Percentiles rank a stretch among this genome's conserved stretches.
These are phyloP conservation scores for Druceiella hillmani DNA, from an alignment of 2,888 invertebrate species.

Conservation along the genomic window DNA sequence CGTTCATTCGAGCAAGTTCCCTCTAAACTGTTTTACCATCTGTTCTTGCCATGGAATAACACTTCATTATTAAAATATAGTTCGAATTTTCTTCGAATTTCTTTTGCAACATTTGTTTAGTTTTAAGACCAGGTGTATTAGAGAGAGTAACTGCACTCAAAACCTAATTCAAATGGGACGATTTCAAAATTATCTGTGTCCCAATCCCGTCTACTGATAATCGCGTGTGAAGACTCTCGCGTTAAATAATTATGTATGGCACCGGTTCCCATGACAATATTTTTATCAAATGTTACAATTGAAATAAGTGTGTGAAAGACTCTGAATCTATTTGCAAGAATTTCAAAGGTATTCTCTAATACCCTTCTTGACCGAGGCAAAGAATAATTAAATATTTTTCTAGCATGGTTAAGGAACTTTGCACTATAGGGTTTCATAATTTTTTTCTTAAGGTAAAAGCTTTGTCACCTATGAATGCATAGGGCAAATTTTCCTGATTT, in stretches of 20 bases:
- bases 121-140: neutral
- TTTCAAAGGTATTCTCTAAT: slow-evolving; percentile 1
- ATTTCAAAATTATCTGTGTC: slow-evolving; percentile 8
- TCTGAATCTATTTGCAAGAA: neutral
- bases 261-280: neutral
- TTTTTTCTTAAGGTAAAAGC: neutral
- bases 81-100: slow-evolving; percentile 6
- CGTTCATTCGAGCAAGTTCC: too few relatives aligned
- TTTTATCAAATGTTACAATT: neutral
- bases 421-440: slow-evolving; percentile 1
- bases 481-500: neutral
- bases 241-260: slow-evolving; percentile 5
- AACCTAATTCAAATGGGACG: neutral
- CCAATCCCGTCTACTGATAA: slow-evolving; percentile 2
- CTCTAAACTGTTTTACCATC: too few relatives aligned
- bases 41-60: too few relatives aligned
- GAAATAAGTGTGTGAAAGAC: neutral
- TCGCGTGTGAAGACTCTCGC: neutral
- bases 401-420: neutral
- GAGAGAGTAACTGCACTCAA: neutral
- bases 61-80: slow-evolving; percentile 11
- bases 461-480: neutral
- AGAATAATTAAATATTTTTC: slow-evolving; percentile 1
- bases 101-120: slow-evolving; percentile 1
- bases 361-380: neutral